These are phyloP conservation scores for Notolabrus celidotus DNA, from an alignment of 2,797 vertebrate species.

Conservation along the genomic window DNA sequence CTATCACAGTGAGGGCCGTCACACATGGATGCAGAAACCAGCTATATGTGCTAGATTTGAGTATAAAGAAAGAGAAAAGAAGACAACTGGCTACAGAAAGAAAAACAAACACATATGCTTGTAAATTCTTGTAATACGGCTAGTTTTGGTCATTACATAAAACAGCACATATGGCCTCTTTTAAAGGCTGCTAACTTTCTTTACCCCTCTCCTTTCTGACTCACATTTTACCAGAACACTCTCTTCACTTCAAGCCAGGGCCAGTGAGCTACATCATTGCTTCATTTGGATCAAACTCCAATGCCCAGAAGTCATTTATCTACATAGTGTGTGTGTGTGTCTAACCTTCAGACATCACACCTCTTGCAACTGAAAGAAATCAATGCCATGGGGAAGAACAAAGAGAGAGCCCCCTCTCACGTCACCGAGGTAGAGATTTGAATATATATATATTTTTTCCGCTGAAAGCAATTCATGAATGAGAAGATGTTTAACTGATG, in stretches of 20 bases:
- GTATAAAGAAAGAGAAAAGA: too few species aligned
- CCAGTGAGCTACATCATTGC: slow-evolving; percentile 82
- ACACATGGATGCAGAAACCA: neutral
- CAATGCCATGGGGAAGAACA: slow-evolving; percentile 71
- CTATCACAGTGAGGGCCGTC: neutral
- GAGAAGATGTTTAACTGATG: too few species aligned
- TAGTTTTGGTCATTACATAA: too few species aligned
- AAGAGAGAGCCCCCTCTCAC: slow-evolving; percentile 47
- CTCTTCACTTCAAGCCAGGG: slow-evolving; percentile 68
- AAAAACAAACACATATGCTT: too few species aligned
- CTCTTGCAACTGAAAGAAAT: slow-evolving; percentile 69
- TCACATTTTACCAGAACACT: slow-evolving; percentile 28
- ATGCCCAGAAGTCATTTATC: slow-evolving; percentile 82
- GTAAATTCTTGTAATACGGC: too few species aligned
- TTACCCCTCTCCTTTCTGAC: too few species aligned
- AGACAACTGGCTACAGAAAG: too few species aligned
- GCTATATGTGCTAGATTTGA: too few species aligned
- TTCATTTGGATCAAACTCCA: slow-evolving; percentile 81
- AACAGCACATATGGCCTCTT: too few species aligned
- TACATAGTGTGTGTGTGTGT: slow-evolving; percentile 76
- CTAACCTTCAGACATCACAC: slow-evolving; percentile 51
- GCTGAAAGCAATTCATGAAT: too few species aligned
- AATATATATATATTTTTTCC: neutral
- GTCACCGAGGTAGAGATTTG: slow-evolving; percentile 17
- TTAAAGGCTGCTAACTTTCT: too few species aligned